Percentiles rank a stretch among this genome's conserved stretches.
These are phyloP conservation scores for Lordiphosa mommai DNA, from an alignment of 1,140 invertebrate genomes.

Conservation along the genomic window DNA sequence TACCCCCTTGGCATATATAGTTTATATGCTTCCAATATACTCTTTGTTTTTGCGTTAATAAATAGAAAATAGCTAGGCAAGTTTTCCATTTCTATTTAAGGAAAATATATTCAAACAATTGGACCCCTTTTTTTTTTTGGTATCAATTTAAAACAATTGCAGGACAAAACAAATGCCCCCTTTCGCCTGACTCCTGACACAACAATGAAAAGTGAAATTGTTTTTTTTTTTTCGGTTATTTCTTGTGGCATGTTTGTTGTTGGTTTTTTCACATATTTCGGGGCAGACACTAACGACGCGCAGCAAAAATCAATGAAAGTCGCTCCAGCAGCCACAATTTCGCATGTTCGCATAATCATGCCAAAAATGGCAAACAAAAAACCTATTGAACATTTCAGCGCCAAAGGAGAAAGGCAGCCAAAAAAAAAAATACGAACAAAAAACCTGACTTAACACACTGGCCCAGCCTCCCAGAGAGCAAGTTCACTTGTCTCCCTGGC, in stretches of 20 bases:
- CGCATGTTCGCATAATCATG: slow-evolving; percentile 69
- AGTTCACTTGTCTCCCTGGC: slow-evolving; percentile 21
- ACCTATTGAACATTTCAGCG: slow-evolving; percentile 26
- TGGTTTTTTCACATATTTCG: slow-evolving; percentile 27
- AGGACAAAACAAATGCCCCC: too few species aligned
- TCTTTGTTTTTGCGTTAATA: too few species aligned
- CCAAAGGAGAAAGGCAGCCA: slow-evolving; percentile 42
- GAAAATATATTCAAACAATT: too few species aligned
- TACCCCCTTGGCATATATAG: too few species aligned
- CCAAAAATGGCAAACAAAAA: slow-evolving; percentile 51
- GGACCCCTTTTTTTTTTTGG: too few species aligned
- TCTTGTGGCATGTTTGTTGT: slow-evolving; percentile 35
- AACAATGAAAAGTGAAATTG: slow-evolving; percentile 73
- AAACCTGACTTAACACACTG: slow-evolving; percentile 5
- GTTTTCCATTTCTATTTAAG: too few species aligned
- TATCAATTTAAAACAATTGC: too few species aligned
- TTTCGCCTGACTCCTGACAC: slow-evolving; percentile 6
- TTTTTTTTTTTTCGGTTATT: slow-evolving; percentile 26
- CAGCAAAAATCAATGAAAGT: slow-evolving; percentile 54
- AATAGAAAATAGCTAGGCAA: too few species aligned
- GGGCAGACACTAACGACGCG: slow-evolving; percentile 17
- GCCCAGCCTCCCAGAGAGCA: not conserved
- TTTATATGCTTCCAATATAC: too few species aligned
- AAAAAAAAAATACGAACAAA: not conserved
- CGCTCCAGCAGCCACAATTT: slow-evolving; percentile 39